These are phyloP conservation scores for Tapera naevia DNA, from an alignment of 2,797 vertebrate genomes.

Conservation along the genomic window DNA sequence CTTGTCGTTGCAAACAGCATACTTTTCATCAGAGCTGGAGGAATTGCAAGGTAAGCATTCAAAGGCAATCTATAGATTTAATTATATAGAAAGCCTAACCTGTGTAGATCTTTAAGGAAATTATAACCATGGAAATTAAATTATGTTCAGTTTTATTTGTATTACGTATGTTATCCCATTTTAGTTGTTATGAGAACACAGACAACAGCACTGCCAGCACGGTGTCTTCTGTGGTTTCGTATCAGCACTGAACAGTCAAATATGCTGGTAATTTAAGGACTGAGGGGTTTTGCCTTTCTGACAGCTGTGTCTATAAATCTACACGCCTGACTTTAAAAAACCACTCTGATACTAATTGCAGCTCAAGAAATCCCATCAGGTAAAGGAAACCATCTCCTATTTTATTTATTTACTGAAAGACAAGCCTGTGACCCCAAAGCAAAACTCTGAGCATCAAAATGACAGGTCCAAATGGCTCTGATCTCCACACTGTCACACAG, in stretches of 20 bases:
- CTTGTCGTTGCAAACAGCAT: slow-evolving; percentile 32
- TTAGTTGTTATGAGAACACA: not conserved
- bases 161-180: not conserved
- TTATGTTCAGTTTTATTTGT: slow-evolving; percentile 4
- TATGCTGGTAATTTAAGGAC: slow-evolving; percentile 1
- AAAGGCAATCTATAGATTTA: slow-evolving; percentile 54
- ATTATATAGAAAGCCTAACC: slow-evolving; percentile 56
- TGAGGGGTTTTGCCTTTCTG: not conserved
- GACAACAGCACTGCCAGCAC: not conserved
- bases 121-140: not conserved
- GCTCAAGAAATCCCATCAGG: not conserved
- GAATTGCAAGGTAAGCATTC: slow-evolving; percentile 66
- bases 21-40: slow-evolving; percentile 49
- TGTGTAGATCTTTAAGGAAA: slow-evolving; percentile 1
- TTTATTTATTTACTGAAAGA: not conserved
- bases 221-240: not conserved
- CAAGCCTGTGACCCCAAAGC: not conserved
- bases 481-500: not conserved
- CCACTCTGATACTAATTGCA: slow-evolving; percentile 24
- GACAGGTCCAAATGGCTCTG: not conserved
- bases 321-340: not conserved
- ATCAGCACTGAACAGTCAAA: not conserved
- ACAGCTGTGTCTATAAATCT: not conserved
- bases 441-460: not conserved
- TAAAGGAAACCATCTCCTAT: not conserved